Base-by-base conservation (phyloP, 2,888 invertebrate genomes). In the Cryptus viduatorius region DNA sequence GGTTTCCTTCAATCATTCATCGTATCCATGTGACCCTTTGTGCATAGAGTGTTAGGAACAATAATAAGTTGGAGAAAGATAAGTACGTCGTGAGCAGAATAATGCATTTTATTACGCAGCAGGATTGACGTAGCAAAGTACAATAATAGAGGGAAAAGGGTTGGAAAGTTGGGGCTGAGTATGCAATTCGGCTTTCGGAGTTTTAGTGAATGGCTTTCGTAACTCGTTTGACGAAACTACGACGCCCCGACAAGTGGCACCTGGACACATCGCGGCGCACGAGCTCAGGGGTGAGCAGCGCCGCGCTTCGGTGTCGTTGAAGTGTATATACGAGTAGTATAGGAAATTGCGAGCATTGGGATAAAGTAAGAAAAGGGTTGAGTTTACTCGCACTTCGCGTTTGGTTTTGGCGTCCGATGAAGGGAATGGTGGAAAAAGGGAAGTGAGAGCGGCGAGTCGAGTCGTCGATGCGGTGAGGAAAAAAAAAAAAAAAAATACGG, bases 241-340 rank as follows among this genome's bases (percentile, higher is more conserved):
- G 65, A 84, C 81, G 78, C 71, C 71, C 59, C 72, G 83, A 84
- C 81, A 81, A 84, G 84, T 84, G 81, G 73, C 81, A 84, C 81
- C 80, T 84, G 76, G 77, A 68, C 64, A 56, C 44, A 16, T 12
- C 29, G 53, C 31, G 31, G 67, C 16, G 67, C 48, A 37, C 29
- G 31, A 16, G 53, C 2, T 24, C 24, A 24, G 61, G 67, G 29
- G 29, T 56, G 19, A n/a, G 46, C 12, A 14, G 16, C 46, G 12
- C 48, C 16, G 61, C 61, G 19, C 7, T 29, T 73, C 44, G 19
- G 7, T 37, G 37, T 29, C 75, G 50, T 16, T 14, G 24, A 19
- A 42, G 50, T 5, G 50, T 12, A 29, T 16, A 31, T 14, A 16
- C 24, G 24, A 19, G 53, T 8, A 10, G 12, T 44, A 67, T 44